These are phyloP conservation scores for Adoxophyes honmai DNA, from an alignment of 1,140 invertebrate genomes.

Conservation along the genomic window DNA sequence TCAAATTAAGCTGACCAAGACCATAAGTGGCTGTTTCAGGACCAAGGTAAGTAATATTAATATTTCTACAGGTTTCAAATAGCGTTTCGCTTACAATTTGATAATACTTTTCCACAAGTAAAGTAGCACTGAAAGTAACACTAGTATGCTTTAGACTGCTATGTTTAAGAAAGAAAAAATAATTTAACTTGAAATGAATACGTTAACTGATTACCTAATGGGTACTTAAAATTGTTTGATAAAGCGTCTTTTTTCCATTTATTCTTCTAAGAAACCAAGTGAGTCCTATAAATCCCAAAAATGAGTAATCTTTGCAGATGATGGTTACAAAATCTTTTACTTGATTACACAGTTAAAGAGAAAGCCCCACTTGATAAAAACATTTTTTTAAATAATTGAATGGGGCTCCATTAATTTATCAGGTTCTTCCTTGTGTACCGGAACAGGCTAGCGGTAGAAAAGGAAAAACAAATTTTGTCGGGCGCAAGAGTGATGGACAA, in stretches of 20 bases:
- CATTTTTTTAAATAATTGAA: background rate
- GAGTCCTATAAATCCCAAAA: too few species aligned
- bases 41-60: constrained; percentile 23
- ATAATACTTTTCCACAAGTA: too few species aligned
- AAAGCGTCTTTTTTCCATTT: too few species aligned
- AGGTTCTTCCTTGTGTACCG: background rate
- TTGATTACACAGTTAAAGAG: background rate
- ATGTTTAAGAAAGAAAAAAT: too few species aligned
- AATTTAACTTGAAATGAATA: too few species aligned
- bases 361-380: background rate
- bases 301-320: too few species aligned
- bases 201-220: too few species aligned
- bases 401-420: constrained; percentile 1
- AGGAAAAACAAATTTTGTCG: constrained; percentile 52
- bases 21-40: constrained; percentile 30
- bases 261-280: too few species aligned
- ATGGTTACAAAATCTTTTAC: background rate
- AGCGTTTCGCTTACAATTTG: background rate
- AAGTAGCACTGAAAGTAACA: too few species aligned
- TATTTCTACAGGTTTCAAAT: background rate
- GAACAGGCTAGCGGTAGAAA: constrained; percentile 34
- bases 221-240: too few species aligned
- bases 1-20: constrained; percentile 35
- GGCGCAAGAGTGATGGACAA: constrained; percentile 63
- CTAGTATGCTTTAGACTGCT: too few species aligned